phyloP scores from a whole-genome alignment of 2,797 vertebrate species.

The Iguana delicatissima region DNA sequence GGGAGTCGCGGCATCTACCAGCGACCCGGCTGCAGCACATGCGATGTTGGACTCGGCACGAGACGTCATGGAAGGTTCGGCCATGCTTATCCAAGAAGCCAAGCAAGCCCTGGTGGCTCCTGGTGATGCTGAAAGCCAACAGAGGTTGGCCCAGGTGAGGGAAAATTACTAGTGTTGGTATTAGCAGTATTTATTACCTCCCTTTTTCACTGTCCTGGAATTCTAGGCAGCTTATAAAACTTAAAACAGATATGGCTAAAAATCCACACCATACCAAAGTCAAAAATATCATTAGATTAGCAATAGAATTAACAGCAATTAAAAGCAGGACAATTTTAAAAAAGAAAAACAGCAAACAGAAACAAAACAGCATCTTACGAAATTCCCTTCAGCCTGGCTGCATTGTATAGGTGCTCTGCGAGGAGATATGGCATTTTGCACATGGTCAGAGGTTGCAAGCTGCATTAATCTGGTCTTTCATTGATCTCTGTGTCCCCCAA shows the following conservation, averaged over 20 bases:
- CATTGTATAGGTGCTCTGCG: neutral
- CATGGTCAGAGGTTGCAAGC: neutral
- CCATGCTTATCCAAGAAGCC: slow-evolving; percentile 96
- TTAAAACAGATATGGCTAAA: too few species aligned
- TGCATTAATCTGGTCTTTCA: neutral
- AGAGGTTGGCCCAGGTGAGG: slow-evolving; percentile 95
- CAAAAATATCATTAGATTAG: too few species aligned
- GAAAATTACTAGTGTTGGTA: too few species aligned
- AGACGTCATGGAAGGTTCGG: slow-evolving; percentile 98
- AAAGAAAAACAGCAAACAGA: too few species aligned
- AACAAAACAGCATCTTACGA: too few species aligned
- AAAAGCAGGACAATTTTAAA: too few species aligned
- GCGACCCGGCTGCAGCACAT: slow-evolving; percentile 88
- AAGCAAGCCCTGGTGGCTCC: slow-evolving; percentile 95
- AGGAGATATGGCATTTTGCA: neutral
- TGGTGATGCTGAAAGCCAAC: slow-evolving; percentile 96
- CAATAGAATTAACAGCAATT: too few species aligned
- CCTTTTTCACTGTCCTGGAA: too few species aligned
- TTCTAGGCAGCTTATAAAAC: too few species aligned
- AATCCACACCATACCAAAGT: too few species aligned
- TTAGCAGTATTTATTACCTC: too few species aligned
- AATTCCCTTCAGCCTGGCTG: too few species aligned
- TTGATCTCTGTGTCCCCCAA: slow-evolving; percentile 62
- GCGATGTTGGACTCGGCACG: slow-evolving; percentile 97
- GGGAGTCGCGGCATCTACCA: slow-evolving; percentile 94